Conservation (phyloP, 2,888 invertebrate species). For the Philopedon plagiatum region DNA sequence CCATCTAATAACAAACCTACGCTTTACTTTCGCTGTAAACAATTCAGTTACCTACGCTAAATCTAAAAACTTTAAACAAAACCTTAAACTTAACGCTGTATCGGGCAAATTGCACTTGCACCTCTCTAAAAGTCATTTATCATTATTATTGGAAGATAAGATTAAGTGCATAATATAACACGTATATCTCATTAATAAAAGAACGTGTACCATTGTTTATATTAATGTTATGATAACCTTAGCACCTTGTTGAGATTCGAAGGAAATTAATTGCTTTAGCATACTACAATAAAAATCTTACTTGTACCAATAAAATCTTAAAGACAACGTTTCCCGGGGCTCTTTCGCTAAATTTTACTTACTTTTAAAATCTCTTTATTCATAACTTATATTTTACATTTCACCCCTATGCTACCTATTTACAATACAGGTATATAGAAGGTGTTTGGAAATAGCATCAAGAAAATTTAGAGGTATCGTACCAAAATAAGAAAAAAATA, state of each 20-base stretch:
- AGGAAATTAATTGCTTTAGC: background rate
- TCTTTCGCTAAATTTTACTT: no score
- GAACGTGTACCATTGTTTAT: slow-evolving; percentile 38
- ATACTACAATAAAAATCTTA: background rate
- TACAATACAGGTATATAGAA: no score
- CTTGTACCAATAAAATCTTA: no score
- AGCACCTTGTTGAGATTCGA: slow-evolving; percentile 35
- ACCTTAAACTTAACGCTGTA: slow-evolving; percentile 43
- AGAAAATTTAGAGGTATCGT: no score
- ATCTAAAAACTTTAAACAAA: slow-evolving; percentile 31
- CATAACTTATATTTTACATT: no score
- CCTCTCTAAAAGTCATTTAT: slow-evolving; percentile 41
- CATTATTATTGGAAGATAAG: slow-evolving; percentile 44
- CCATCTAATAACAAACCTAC: slow-evolving; percentile 37
- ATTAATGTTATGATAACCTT: slow-evolving; percentile 33
- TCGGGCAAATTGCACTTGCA: slow-evolving; percentile 41
- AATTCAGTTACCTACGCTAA: slow-evolving; percentile 41
- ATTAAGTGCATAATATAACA: slow-evolving; percentile 42
- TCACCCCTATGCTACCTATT: no score
- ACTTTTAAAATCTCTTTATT: no score
- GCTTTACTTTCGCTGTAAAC: slow-evolving; percentile 38
- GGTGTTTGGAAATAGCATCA: no score
- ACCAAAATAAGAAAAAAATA: no score
- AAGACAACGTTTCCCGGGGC: no score
- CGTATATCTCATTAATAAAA: slow-evolving; percentile 38